phyloP scores from a whole-genome alignment of 2,113 vertebrate genomes.

The Alectura lathami region DNA sequence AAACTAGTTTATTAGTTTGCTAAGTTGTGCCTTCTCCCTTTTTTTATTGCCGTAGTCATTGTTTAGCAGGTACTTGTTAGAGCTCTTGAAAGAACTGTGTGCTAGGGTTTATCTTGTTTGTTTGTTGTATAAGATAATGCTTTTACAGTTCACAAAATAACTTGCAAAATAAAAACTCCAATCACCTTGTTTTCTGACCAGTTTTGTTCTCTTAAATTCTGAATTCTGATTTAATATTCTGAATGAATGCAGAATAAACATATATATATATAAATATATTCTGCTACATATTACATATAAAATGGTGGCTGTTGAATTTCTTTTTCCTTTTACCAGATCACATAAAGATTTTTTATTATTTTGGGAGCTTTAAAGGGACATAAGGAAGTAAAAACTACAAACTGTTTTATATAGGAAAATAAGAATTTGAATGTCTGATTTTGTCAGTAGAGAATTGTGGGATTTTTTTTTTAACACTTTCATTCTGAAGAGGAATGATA shows the following conservation, averaged over 20 bases:
- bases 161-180: neutral
- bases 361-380: neutral
- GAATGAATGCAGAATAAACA: neutral
- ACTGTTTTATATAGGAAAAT: neutral
- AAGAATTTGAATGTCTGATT: neutral
- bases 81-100: neutral
- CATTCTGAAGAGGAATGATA: neutral
- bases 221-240: neutral
- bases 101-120: neutral
- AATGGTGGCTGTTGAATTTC: neutral
- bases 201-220: neutral
- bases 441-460: neutral
- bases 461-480: neutral
- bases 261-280: neutral
- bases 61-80: neutral
- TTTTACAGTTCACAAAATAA: neutral
- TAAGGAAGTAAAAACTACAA: neutral
- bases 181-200: neutral
- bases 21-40: neutral
- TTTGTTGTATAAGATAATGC: neutral
- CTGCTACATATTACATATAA: neutral
- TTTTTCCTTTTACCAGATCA: neutral
- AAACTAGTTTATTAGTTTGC: neutral
- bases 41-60: neutral
- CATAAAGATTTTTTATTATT: neutral